These are phyloP conservation scores for Venturia canescens DNA, from an alignment of 1,140 invertebrate genomes.

Conservation along the genomic window DNA sequence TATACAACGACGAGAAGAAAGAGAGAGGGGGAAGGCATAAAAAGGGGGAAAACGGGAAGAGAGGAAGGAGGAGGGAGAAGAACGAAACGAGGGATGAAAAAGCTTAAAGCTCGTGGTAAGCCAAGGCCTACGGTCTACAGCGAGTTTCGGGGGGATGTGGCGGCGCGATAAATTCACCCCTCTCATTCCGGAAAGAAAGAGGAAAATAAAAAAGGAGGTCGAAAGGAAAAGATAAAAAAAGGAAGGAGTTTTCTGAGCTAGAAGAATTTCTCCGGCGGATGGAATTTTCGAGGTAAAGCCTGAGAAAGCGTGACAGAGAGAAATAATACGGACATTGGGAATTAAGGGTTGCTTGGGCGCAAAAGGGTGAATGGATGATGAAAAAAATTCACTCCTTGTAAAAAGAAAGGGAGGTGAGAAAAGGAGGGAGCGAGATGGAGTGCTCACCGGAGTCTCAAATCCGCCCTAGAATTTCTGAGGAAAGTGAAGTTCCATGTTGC, in stretches of 20 bases:
- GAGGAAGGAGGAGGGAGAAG: conserved; percentile 9
- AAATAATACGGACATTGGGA: conserved; percentile 29
- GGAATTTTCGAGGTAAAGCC: not conserved
- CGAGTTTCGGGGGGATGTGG: conserved; percentile 5
- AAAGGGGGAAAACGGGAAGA: not conserved
- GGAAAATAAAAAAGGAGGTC: not conserved
- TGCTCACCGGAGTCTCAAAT: not conserved
- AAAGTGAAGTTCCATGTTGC: conserved; percentile 35
- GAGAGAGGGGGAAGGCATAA: not conserved
- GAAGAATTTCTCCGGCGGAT: too few species aligned
- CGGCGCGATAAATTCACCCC: conserved; percentile 59
- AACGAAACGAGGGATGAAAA: not conserved
- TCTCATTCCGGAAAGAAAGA: not conserved
- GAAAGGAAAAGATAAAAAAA: not conserved
- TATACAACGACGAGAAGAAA: not conserved
- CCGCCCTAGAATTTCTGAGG: not conserved
- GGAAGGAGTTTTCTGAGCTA: too few species aligned
- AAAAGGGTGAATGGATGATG: not conserved
- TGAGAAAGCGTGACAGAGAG: conserved; percentile 31
- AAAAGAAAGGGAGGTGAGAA: not conserved
- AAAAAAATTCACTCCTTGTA: not conserved
- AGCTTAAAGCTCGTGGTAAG: conserved; percentile 15
- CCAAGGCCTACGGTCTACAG: conserved; percentile 50
- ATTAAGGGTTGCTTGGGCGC: not conserved
- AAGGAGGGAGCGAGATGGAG: not conserved